Conservation (phyloP, 2,888 invertebrate genomes). For the Neoascia interrupta region DNA sequence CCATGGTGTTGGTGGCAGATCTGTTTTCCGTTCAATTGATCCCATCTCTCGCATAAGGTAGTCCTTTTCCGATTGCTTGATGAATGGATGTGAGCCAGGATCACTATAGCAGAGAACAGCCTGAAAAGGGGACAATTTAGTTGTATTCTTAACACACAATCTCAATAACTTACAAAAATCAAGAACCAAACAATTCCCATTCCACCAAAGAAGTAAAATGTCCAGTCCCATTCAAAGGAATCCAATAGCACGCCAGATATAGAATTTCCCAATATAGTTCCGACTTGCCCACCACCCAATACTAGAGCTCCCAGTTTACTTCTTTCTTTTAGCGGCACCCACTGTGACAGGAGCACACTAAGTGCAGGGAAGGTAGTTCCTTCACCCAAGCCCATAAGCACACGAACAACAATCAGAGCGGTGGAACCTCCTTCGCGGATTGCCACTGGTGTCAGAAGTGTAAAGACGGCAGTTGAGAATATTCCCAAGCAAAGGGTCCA, state of each 20-base stretch:
- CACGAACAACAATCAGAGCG: conserved; percentile 86
- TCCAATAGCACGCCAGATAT: conserved; percentile 86
- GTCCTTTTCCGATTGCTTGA: conserved; percentile 85
- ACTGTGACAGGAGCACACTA: conserved; percentile 88
- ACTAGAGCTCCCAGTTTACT: conserved; percentile 89
- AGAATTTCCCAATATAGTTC: conserved; percentile 83
- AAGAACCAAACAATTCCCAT: conserved; percentile 87
- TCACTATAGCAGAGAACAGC: conserved; percentile 84
- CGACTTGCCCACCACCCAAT: conserved; percentile 87
- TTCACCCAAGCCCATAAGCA: conserved; percentile 91
- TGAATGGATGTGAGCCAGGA: conserved; percentile 87
- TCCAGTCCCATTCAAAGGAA: conserved; percentile 86
- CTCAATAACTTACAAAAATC: conserved; percentile 81
- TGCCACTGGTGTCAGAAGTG: conserved; percentile 88
- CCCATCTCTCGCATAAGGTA: conserved; percentile 85
- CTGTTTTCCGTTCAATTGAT: conserved; percentile 80
- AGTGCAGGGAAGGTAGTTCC: conserved; percentile 92
- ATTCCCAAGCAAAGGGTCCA: conserved; percentile 91
- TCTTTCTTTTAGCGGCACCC: conserved; percentile 89
- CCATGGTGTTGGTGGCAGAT: conserved; percentile 86
- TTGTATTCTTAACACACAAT: too few relatives aligned
- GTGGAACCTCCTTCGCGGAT: conserved; percentile 84
- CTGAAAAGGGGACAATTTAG: too few relatives aligned
- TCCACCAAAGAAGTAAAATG: conserved; percentile 91
- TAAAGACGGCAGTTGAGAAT: conserved; percentile 89